Evolutionary conservation across 1,140 invertebrate species (phyloP), one percentile per base, ranked within the genome.

Genomic region (Heliconius himera): DNA sequence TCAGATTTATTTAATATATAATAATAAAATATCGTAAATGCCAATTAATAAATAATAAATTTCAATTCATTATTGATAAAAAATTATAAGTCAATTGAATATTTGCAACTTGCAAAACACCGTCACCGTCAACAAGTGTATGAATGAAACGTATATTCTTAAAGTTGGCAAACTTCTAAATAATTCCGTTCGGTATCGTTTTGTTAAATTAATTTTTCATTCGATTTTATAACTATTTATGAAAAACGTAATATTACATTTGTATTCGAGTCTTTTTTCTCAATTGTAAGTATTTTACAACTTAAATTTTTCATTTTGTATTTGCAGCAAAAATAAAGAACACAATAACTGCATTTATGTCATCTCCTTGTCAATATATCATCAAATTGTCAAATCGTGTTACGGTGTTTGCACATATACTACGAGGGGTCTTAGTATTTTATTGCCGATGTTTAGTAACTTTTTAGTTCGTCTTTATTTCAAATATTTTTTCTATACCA

Each of bases 391-490:
- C 82, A 83, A 81, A 78, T 81, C 77, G 84, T 88, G 85, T 87
- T 87, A 87, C 87, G 87, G 85, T 87, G 82, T 84, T 85, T 88
- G 87, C 87, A 85, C 83, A 84, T 60, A 60, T 85, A 83, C 74
- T 74, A 85, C 75, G 56, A 51, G 76, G 79, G 85, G 83, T 85
- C 82, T 89, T 89, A 90, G 81, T 87, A 84, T 92, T 89, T 85
- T 81, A 41, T 88, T 88, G 89, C 90, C 90, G 87, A 93, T 93
- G 90, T 90, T 91, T 81, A 86, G 81, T 83, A 88, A 80, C 84
- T 89, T 91, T 87, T 73, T 73, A 76, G 60, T 46, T 86, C 80
- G 79, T 84, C 60, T 81, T 76, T 73, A 84, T 82, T 83, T 83
- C 66, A 81, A 81, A 78, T 81, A 79, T 80, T 78, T 81, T 83